Conservation (phyloP, 2,113 vertebrate species). For the Paracanthobrama guichenoti region DNA sequence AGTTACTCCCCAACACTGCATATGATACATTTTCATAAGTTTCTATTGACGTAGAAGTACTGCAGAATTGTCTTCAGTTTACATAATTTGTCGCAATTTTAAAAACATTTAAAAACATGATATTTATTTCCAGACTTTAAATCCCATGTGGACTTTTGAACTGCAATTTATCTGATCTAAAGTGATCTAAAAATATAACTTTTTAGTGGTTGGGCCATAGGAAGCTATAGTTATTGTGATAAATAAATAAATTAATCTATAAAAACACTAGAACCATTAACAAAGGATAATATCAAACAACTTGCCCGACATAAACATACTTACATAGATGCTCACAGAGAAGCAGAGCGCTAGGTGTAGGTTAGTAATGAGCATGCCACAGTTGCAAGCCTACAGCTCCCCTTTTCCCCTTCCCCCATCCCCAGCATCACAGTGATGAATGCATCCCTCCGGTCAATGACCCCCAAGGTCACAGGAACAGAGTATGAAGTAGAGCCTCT, state of each 20-base stretch:
- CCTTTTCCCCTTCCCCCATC: slow-evolving; percentile 53
- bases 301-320: not conserved
- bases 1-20: not conserved
- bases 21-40: not conserved
- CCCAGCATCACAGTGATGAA: slow-evolving; percentile 70
- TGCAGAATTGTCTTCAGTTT: not conserved
- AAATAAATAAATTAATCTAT: not conserved
- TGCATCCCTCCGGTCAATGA: slow-evolving; percentile 65
- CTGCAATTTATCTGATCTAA: not conserved
- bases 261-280: not conserved
- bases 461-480: slow-evolving; percentile 69
- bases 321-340: not conserved
- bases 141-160: not conserved
- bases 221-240: not conserved
- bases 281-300: not conserved
- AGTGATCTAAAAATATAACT: not conserved
- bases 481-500: slow-evolving; percentile 54
- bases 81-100: not conserved
- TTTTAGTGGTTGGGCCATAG: not conserved
- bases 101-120: too few relatives aligned
- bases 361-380: slow-evolving; percentile 33
- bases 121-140: not conserved
- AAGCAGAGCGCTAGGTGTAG: not conserved
- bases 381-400: slow-evolving; percentile 13
- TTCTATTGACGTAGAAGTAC: not conserved